A percentile compares a stretch with the other conserved stretches of the same genome.
Evolutionary conservation across 2,113 vertebrate species (phyloP).

Genomic region (Anthoscopus minutus): DNA sequence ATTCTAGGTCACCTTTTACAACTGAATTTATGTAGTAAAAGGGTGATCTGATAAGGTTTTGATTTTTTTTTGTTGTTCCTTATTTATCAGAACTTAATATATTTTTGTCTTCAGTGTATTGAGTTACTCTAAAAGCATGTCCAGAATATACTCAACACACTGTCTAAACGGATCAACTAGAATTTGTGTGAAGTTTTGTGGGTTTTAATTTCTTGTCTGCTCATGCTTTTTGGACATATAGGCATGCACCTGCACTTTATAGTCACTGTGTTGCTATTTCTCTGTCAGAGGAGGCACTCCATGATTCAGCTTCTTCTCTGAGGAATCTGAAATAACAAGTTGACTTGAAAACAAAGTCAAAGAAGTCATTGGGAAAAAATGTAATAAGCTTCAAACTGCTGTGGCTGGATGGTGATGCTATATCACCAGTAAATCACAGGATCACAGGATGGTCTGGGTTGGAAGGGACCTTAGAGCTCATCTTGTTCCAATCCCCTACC

Average conservation of each 20-base stretch:
- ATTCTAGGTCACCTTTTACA: neutral
- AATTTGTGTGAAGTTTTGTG: neutral
- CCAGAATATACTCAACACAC: neutral
- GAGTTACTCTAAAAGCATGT: neutral
- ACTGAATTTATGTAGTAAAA: neutral
- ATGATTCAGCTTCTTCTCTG: neutral
- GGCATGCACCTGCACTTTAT: neutral
- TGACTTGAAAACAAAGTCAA: neutral
- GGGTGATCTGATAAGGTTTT: neutral
- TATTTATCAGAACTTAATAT: neutral
- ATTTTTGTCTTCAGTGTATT: neutral
- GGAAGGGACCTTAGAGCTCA: neutral
- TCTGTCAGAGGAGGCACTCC: neutral
- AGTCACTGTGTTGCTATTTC: neutral
- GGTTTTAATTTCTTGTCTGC: neutral
- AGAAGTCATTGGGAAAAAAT: neutral
- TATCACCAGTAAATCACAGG: neutral
- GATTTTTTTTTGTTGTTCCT: neutral
- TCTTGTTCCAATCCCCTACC: neutral
- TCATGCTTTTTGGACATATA: neutral
- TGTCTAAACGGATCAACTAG: neutral
- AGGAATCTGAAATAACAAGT: neutral
- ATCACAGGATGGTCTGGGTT: neutral
- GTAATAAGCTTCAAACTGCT: neutral
- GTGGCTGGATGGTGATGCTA: neutral